phyloP scores from a whole-genome alignment of 2,113 vertebrate genomes.

The Sus scrofa region T2T-Sscrofa CM000827.6:102393501-102394000 shows the following conservation, averaged over 20 bases:
- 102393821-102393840: neutral
- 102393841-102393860: neutral
- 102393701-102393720: slow-evolving; percentile 16
- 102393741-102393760: neutral
- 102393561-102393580: slow-evolving; percentile 33
- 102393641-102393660: neutral
- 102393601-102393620: slow-evolving; percentile 28
- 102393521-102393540: slow-evolving; percentile 38
- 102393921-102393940: neutral
- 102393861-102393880: neutral
- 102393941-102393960: neutral
- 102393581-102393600: neutral
- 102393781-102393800: neutral
- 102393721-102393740: neutral
- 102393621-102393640: slow-evolving; percentile 6
- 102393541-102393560: slow-evolving; percentile 57
- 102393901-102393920: slow-evolving; percentile 20
- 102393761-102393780: neutral
- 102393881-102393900: neutral
- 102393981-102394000: neutral
- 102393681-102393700: slow-evolving; percentile 21
- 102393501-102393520: slow-evolving; percentile 65
- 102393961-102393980: neutral
- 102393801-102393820: neutral
- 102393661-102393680: slow-evolving; percentile 33